Evolutionary conservation across 1,140 invertebrate genomes (phyloP), one percentile per base, ranked within the genome.

Genomic region (Zaprionus vittiger): DNA sequence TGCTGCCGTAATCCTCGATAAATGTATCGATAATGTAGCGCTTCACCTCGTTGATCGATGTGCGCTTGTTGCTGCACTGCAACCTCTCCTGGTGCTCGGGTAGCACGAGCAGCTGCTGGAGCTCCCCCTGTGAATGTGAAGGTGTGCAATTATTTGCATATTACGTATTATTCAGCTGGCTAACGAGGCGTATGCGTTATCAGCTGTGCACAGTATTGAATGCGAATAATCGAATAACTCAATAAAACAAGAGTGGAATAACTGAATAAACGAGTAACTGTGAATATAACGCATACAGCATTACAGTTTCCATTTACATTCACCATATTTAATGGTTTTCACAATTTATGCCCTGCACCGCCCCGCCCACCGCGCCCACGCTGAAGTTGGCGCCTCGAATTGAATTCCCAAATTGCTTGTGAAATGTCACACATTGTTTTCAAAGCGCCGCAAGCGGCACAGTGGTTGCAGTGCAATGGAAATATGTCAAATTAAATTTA

Each of bases 1-100:
- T 89, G 81, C 77, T 63, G 24, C 73, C 82, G 57, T 92, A 92
- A 76, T 92, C 91, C 77, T 91, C 91, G 63, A 92, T 92, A 70
- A 92, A 92, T 66, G 91, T 92, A 77, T 92, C 91, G 71, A 92
- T 92, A 52, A 92, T 92, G 49, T 92, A 92, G 17, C 91, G 92
- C 63, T 92, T 92, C 11, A 92, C 91, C 74, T 92, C 91, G 69
- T 92, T 92, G 73, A 92, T 92, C 22, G 91, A 92, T 52, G 87
- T 92, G 14, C 91, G 77, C 60, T 83, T 86, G 28, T 77, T 87
- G 68, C 91, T 92, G 79, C 91, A 92, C 71, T 92, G 91, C 52
- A 86, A 61, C 3, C 90, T 63, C 69, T 92, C 91, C 66, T 92
- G 91, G n/a, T 92, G 85, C 34, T 91, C 87, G 22, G 91, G 91